These are phyloP conservation scores for Poeciliopsis turneri DNA, from an alignment of 2,797 vertebrate species.

Conservation along the genomic window DNA sequence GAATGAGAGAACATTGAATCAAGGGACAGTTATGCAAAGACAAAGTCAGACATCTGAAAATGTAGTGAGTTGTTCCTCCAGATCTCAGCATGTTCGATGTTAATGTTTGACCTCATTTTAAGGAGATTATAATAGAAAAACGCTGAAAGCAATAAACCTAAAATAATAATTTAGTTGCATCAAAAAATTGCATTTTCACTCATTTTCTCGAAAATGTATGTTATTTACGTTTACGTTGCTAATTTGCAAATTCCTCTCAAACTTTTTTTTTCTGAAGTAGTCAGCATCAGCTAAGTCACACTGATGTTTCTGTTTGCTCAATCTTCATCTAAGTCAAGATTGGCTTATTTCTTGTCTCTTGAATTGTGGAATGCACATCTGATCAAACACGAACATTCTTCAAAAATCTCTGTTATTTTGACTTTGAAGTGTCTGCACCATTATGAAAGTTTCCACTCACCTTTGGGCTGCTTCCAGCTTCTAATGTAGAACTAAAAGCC, in stretches of 20 bases:
- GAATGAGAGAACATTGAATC: neutral
- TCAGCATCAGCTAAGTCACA: neutral
- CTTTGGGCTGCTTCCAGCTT: neutral
- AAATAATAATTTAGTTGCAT: neutral
- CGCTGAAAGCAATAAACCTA: neutral
- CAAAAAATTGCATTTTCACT: neutral
- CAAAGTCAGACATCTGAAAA: neutral
- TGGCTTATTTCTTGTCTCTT: neutral
- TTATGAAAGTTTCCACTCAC: neutral
- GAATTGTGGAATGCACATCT: neutral
- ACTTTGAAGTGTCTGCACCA: neutral
- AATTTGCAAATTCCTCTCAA: neutral
- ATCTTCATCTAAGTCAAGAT: neutral
- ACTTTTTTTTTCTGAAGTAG: neutral
- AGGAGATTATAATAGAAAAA: neutral
- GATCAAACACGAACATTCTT: constrained; percentile 2
- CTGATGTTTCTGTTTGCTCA: neutral
- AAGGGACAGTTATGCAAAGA: neutral
- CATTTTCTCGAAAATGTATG: neutral
- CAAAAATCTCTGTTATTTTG: constrained; percentile 3
- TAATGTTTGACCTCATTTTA: neutral
- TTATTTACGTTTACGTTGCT: neutral
- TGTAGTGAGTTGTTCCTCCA: neutral
- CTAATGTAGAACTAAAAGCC: constrained; percentile 43
- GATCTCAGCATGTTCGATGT: neutral